phyloP scores from a whole-genome alignment of 2,888 invertebrate genomes.

The Furcula furcula region DNA sequence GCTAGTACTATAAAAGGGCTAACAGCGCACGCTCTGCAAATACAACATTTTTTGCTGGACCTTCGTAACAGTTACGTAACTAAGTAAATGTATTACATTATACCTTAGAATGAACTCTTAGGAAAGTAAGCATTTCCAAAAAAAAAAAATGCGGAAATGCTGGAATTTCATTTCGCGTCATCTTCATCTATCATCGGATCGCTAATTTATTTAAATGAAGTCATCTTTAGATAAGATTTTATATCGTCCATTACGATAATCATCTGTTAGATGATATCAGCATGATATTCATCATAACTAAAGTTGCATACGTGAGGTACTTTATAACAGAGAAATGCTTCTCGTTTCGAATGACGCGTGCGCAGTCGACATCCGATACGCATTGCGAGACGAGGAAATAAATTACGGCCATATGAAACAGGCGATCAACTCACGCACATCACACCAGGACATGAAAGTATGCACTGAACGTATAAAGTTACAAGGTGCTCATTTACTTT shows the following conservation, averaged over 20 bases:
- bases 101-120: slow-evolving; percentile 13
- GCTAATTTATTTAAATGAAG: not conserved
- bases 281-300: slow-evolving; percentile 8
- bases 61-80: slow-evolving; percentile 55
- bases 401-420: slow-evolving; percentile 42
- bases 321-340: slow-evolving; percentile 40
- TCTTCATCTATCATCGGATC: not conserved
- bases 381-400: slow-evolving; percentile 69
- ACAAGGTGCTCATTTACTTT: slow-evolving; percentile 14
- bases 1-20: slow-evolving; percentile 50
- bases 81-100: slow-evolving; percentile 22
- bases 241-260: not conserved
- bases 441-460: slow-evolving; percentile 48
- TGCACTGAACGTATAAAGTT: slow-evolving; percentile 22
- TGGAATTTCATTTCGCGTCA: not conserved
- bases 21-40: slow-evolving; percentile 43
- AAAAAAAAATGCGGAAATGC: not conserved
- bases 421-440: slow-evolving; percentile 44
- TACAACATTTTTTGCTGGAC: slow-evolving; percentile 43
- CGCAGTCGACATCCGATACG: slow-evolving; percentile 63
- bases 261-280: slow-evolving; percentile 1
- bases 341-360: slow-evolving; percentile 59
- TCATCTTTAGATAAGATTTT: not conserved
- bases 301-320: slow-evolving; percentile 16
- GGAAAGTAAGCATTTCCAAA: slow-evolving; percentile 4